Evolutionary conservation across 2,888 invertebrate species (phyloP), one percentile per base, ranked within the genome.

Genomic region (Torymus texanus): DNA sequence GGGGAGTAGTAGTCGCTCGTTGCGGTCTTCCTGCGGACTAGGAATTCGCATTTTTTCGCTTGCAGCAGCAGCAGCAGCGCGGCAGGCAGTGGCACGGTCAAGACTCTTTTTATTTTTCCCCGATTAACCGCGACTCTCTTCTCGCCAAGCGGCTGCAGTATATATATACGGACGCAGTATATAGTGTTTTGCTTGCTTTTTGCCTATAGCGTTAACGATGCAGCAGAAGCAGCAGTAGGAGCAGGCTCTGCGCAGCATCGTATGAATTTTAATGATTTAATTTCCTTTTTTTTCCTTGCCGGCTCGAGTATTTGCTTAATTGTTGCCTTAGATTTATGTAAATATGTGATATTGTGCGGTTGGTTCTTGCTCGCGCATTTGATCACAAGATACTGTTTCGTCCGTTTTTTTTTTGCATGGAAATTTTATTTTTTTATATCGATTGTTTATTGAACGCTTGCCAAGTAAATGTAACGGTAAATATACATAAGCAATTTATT

Each of bases 1-100:
- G 59, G 41, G 41, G 41, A 8, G 41, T 5, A 41, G 41, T 41
- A 41, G 61, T 3, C 41, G 14, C 18, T 53, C 55, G 62, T 68
- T 77, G 80, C 70, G 77, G 74, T 80, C 74, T 65, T 59, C 62
- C 24, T 59, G 53, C 63, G n/a, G 65, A 50, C 70, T 61, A 73
- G 59, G 80, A 72, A 74, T 80, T 80, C 73, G 24, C 50, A 41
- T 56, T 68, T 76, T 51, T 66, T 18, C 14, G 13, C 50, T 50
- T 3, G 51, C 68, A 13, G 21, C 61, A 61, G 21, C 61, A 18
- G 53, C 14, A 13, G 21, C 61, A 61, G 21, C 61, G 13, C 24
- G 10, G 21, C 18, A 2, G 5, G 4, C 56, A 41, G 41, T 41
- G 41, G 41, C 8, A 41, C 41, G 41, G 41, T 41, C 41, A 8